Evolutionary conservation across 2,888 invertebrate species (phyloP).

Genomic region (Aphrophora alni): DNA sequence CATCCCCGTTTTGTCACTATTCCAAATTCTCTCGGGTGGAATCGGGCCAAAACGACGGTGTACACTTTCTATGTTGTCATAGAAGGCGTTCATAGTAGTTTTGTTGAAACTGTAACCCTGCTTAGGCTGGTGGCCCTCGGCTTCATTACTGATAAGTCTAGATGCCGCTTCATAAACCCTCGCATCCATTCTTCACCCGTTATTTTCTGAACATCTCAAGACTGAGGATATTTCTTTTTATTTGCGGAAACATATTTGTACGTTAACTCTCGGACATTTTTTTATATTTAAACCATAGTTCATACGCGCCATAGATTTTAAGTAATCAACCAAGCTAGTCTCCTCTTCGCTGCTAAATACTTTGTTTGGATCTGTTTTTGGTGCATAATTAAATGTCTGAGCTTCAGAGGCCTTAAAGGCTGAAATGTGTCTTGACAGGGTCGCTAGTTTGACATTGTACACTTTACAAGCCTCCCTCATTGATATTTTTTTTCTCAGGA

Average conservation of each 20-base stretch:
- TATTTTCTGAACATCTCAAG: conserved; percentile 30
- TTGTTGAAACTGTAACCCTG: neutral
- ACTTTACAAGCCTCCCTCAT: no score
- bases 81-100: no score
- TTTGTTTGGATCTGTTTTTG: neutral
- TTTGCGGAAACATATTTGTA: neutral
- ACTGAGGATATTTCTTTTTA: conserved; percentile 18
- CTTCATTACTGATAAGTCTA: neutral
- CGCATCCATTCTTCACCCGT: conserved; percentile 39
- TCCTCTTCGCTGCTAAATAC: neutral
- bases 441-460: no score
- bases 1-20: neutral
- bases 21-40: no score
- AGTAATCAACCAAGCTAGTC: neutral
- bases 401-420: no score
- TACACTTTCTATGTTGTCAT: no score
- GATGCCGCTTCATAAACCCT: conserved; percentile 41
- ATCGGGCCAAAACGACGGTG: no score
- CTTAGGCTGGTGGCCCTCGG: neutral
- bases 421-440: no score
- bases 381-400: no score
- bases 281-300: neutral
- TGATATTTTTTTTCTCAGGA: no score
- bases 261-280: neutral
- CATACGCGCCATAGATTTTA: neutral